These are phyloP conservation scores for Cygnus atratus DNA, from an alignment of 2,113 vertebrate species.

Conservation along the genomic window DNA sequence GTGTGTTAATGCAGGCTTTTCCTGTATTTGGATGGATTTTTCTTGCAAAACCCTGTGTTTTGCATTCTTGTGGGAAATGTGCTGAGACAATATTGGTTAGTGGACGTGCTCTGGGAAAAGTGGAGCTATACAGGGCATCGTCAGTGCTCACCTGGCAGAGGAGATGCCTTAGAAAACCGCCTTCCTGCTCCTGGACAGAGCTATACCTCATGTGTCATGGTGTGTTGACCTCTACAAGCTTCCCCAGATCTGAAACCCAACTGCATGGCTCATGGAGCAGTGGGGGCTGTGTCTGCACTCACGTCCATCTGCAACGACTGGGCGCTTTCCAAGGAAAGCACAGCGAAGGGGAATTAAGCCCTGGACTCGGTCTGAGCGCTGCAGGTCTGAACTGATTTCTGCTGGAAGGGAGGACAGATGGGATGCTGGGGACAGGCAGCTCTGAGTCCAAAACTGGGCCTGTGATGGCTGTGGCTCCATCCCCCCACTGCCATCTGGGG, in stretches of 20 bases:
- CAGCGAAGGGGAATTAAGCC: not conserved
- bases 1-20: not conserved
- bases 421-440: not conserved
- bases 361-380: not conserved
- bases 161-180: not conserved
- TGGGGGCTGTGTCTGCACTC: not conserved
- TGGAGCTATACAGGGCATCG: not conserved
- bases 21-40: not conserved
- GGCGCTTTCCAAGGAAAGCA: not conserved
- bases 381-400: not conserved
- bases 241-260: not conserved
- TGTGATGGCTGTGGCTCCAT: not conserved
- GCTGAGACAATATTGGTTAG: not conserved
- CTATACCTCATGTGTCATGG: not conserved
- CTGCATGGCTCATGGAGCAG: not conserved
- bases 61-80: not conserved
- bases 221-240: rapidly evolving
- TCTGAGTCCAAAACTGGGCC: not conserved
- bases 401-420: not conserved
- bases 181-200: not conserved
- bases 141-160: not conserved
- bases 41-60: not conserved
- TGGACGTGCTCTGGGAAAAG: not conserved
- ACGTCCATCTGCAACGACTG: not conserved
- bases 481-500: not conserved